A percentile compares a stretch with the other conserved stretches of the same genome.
Conservation (phyloP, 1,140 invertebrate species). For the Drosophila simulans region DNA sequence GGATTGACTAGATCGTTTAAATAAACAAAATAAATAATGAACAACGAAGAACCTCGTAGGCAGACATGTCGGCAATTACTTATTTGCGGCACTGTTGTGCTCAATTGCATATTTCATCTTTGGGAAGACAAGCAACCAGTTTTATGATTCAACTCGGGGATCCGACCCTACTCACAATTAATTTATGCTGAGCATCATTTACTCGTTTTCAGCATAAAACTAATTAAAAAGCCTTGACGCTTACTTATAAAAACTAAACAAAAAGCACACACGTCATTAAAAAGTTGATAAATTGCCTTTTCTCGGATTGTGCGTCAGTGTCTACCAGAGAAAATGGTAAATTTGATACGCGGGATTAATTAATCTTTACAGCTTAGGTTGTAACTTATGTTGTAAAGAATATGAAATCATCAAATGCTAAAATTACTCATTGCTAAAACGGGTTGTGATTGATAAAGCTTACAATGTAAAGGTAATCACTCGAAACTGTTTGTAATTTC, state of each 20-base stretch:
- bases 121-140: constrained; percentile 31
- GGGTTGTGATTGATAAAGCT: too few relatives aligned
- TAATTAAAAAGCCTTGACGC: constrained; percentile 56
- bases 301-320: constrained; percentile 10
- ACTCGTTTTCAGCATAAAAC: constrained; percentile 51
- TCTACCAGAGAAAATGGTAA: constrained; percentile 4
- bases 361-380: neutral
- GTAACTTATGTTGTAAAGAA: neutral
- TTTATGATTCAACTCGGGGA: constrained; percentile 16
- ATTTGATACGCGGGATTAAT: constrained; percentile 14
- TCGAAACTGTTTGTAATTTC: too few relatives aligned
- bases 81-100: constrained; percentile 12
- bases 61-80: neutral
- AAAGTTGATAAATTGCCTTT: constrained; percentile 34
- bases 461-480: too few relatives aligned
- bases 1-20: constrained; percentile 13
- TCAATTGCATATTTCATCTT: constrained; percentile 33
- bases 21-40: constrained; percentile 18
- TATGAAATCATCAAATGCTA: neutral
- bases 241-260: constrained; percentile 13
- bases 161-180: constrained; percentile 18
- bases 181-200: constrained; percentile 52
- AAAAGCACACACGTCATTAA: constrained; percentile 34
- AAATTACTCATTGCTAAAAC: constrained; percentile 5
- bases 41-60: neutral